Evolutionary conservation across 2,888 invertebrate species (phyloP), one percentile per base, ranked within the genome.

Genomic region (Margaritifera margaritifera): DNA sequence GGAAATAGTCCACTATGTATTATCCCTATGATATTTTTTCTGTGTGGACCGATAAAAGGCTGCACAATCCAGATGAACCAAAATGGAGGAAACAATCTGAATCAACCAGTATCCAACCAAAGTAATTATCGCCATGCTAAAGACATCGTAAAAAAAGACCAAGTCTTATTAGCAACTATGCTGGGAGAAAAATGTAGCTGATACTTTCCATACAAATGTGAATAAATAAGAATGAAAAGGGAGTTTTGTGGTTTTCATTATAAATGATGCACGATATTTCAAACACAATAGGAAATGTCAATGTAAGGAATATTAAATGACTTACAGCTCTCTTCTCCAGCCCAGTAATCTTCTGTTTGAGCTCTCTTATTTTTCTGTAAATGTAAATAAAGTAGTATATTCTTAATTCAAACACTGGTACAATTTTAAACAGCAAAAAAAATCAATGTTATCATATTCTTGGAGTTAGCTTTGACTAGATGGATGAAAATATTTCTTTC

Each of bases 321-420:
- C 86, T 82, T 69, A 86, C 86, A n/a, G 84, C 80, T 74, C 84
- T 71, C 22, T 77, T 79, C 68, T 86, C 85, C 22, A 86, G 64
- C 0, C 84, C 84, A 61, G 79, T 77, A 1, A 83, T 69, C 58
- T 83, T 84, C 72, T 84, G 84, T 69, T 85, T 82, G 67, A 84
- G 56, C 15, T 82, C 79, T 70, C 82, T 67, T 5, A 75, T 72
- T 64, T 74, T 72, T 68, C 86, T 86, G 78, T 22, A 77, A 72
- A 67, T 27, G 66, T 51, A 53, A 54, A 50, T 20, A 6, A 62
- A 25, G 42, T 27, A 24, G 18, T 5, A 6, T 22, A 54, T 22
- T 6, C 2, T 50, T 25, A 62, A 62, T 42, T 62, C 5, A 31
- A 61, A 50, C 25, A 22, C 18, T 22, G 4, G 0, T 25, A n/a